Evolutionary conservation across 2,113 vertebrate species (phyloP).

Genomic region (Zapus hudsonius): DNA sequence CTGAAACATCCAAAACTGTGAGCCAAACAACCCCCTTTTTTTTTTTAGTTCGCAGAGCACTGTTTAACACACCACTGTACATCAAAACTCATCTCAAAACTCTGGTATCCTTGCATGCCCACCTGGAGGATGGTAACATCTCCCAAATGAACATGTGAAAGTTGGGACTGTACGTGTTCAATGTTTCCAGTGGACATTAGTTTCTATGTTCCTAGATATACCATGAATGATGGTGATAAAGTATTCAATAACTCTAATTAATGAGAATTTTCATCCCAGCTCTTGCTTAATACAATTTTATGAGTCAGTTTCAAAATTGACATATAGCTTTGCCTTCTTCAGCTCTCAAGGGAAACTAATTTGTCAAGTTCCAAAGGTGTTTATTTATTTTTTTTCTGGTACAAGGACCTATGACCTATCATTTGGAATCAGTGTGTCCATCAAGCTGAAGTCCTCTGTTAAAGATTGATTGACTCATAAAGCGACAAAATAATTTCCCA

Average conservation of each 20-base stretch:
- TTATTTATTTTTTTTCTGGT: not conserved
- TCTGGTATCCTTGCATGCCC: not conserved
- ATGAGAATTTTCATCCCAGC: not conserved
- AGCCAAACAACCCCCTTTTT: not conserved
- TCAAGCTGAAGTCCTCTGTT: not conserved
- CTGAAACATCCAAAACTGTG: not conserved
- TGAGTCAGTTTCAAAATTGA: not conserved
- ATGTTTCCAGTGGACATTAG: not conserved
- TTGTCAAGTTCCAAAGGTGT: not conserved
- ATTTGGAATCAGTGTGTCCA: not conserved
- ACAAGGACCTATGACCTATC: not conserved
- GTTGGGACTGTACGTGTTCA: not conserved
- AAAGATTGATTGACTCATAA: not conserved
- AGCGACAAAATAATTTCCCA: not conserved
- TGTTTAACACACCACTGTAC: not conserved
- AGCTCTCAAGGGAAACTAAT: not conserved
- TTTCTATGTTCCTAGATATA: not conserved
- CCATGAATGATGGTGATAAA: not conserved
- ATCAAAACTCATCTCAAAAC: not conserved
- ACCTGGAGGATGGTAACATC: too few relatives aligned
- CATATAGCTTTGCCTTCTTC: not conserved
- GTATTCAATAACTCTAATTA: not conserved
- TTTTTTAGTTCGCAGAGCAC: not conserved
- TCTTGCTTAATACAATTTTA: conserved; percentile 22
- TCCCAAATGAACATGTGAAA: not conserved